Base-by-base conservation (phyloP, 2,888 invertebrate genomes). In the Tholera decimalis region DNA sequence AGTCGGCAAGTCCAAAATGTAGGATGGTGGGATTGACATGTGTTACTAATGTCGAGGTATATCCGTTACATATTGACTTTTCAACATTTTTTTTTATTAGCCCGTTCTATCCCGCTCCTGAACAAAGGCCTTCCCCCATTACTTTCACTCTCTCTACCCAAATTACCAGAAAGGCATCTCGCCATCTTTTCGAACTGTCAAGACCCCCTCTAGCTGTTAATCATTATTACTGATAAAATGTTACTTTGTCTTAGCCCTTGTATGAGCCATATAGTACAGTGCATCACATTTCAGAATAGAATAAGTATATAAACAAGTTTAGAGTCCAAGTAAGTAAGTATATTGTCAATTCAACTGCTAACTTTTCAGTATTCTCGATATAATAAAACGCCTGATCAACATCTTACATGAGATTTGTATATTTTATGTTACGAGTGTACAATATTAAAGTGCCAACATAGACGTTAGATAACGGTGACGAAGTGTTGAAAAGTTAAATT, bases 381-480 rank as follows among this genome's bases (percentile, higher is more conserved):
- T 49, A 73, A 63, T 67, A 57, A 74, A 70, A 57, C 35, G 33
- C 62, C 58, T 51, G 37, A 50, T 46, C 47, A 72, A 63, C 51
- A 30, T 57, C 55, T 62, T 54, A n/a, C 50, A 56, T 66, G 58
- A 74, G 54, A 71, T 69, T 69, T 67, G 56, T 78, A 63, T 63
- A 64, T 62, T 54, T 46, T 35, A 35, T 35, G 15, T 49, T 47
- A 68, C 56, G 64, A 75, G 41, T 75, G 44, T 57, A 70, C 59
- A 75, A 54, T 61, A 73, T 22, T 50, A 9, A 60, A 74, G 76
- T 64, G 76, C 56, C 75, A 53, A 55, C 74, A 70, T 59, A 18
- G 13, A 30, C 60, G 58, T 76, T 69, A 79, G 69, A 73, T 73
- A 78, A 64, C 49, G 54, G 53, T 60, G 69, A 67, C 63, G 15